Evolutionary conservation across 1,140 invertebrate genomes (phyloP), one percentile per base, ranked within the genome.

Genomic region (Stegodyphus mimosarum): DNA sequence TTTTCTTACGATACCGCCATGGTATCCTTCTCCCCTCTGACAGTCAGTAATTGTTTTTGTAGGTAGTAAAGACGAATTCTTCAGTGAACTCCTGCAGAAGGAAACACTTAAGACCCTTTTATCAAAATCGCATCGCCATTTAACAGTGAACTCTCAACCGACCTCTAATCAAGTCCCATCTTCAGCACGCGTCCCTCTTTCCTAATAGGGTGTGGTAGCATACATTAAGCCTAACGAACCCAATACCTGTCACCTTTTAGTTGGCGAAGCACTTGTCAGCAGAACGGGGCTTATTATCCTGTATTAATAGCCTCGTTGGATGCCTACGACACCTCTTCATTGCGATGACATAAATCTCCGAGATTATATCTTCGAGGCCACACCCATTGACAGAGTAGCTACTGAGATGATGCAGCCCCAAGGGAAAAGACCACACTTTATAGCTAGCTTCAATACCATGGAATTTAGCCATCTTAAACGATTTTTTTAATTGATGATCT

Each of bases 121-220:
- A 72, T 72, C 70, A 72, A 60, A 15, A 60, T 51, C 48, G 50
- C 70, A 6, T 74, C 52, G 69, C 69, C 33, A 71, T 71, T 71
- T 49, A 49, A 71, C 69, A 49, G 55, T 53, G 72, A 74, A 55
- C 70, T 15, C 49, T 72, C 6, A 49, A 49, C 11, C 15, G 63
- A 48, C 50, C 78, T 60, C 67, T 71, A 80, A 80, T 80, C 67
- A 80, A 33, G 53, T 3, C 15, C 48, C 50, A 74, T 72, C 70
- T 72, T 13, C 17, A 72, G 70, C 72, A 74, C 72, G 72, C 72
- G 72, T 13, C 69, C 33, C 11, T 7, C 48, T 18, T 71, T 74
- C 17, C 48, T 70, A 71, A 80, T 71, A 80, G 78, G 78, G 78
- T 72, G 78, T 69, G 78, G 78, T 80, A 71, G 67, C 13, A 78